Percentiles rank a stretch among this genome's conserved stretches.
These are phyloP conservation scores for Lepas anatifera DNA, from an alignment of 2,888 invertebrate genomes.

Conservation along the genomic window DNA sequence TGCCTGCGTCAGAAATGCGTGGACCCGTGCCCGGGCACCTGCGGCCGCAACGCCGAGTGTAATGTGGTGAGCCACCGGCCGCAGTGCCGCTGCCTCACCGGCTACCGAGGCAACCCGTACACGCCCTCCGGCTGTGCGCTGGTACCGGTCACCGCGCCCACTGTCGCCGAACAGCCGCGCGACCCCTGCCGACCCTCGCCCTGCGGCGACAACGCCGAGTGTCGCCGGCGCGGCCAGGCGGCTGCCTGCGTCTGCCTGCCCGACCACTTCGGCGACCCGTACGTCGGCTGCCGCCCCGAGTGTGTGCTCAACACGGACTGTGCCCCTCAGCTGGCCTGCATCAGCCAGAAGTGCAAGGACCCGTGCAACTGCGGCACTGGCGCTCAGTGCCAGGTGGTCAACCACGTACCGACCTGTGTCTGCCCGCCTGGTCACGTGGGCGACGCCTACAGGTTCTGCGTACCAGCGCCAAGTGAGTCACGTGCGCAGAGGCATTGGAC, in stretches of 20 bases:
- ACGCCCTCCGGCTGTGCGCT: constrained; percentile 32
- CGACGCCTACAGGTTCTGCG: not conserved
- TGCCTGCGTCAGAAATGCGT: constrained; percentile 27
- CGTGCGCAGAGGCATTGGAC: no score
- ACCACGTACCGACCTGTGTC: constrained; percentile 40
- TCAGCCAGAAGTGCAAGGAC: constrained; percentile 62
- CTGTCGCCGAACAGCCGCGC: constrained; percentile 39
- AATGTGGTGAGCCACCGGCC: constrained; percentile 27
- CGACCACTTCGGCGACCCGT: constrained; percentile 65
- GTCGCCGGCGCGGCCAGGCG: constrained; percentile 42
- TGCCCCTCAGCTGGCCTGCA: constrained; percentile 53
- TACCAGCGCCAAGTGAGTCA: not conserved
- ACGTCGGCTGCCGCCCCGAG: constrained; percentile 64
- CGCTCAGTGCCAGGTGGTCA: constrained; percentile 28
- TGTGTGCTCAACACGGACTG: constrained; percentile 71
- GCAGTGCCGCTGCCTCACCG: constrained; percentile 29
- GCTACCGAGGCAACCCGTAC: constrained; percentile 34
- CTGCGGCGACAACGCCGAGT: constrained; percentile 71
- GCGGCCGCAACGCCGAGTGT: constrained; percentile 54
- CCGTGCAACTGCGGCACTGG: constrained; percentile 43
- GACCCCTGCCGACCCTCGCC: constrained; percentile 63
- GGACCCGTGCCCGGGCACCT: constrained; percentile 64
- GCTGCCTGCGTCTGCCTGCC: constrained; percentile 60
- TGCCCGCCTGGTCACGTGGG: not conserved
- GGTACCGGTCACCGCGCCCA: constrained; percentile 50